These are phyloP conservation scores for Morpho achilles DNA, from an alignment of 2,888 invertebrate genomes.

Conservation along the genomic window DNA sequence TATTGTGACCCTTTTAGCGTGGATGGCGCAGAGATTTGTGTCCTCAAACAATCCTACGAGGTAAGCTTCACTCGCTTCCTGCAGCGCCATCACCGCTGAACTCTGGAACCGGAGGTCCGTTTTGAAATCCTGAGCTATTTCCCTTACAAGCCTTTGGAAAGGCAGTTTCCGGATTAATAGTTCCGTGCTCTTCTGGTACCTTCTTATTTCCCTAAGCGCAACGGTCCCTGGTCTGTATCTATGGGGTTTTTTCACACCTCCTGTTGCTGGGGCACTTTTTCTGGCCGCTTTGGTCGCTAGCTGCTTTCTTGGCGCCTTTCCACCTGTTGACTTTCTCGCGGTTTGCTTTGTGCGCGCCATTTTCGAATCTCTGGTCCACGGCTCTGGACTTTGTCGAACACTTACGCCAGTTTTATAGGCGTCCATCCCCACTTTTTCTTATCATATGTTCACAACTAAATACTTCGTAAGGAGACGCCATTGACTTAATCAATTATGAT, in stretches of 20 bases:
- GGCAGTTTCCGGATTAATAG: slow-evolving; percentile 85
- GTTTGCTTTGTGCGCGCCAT: slow-evolving; percentile 89
- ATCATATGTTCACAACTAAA: no score
- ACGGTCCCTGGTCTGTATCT: slow-evolving; percentile 84
- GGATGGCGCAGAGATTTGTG: slow-evolving; percentile 88
- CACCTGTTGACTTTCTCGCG: slow-evolving; percentile 86
- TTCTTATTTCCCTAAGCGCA: slow-evolving; percentile 83
- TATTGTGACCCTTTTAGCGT: slow-evolving; percentile 74
- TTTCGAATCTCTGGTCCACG: slow-evolving; percentile 17
- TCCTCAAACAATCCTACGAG: slow-evolving; percentile 86
- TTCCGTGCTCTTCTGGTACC: slow-evolving; percentile 87
- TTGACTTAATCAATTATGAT: no score
- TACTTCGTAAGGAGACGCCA: no score
- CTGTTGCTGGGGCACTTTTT: slow-evolving; percentile 85
- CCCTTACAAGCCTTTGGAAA: slow-evolving; percentile 85
- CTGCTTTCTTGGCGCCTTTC: slow-evolving; percentile 86
- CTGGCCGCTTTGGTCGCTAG: slow-evolving; percentile 85
- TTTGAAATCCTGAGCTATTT: slow-evolving; percentile 87
- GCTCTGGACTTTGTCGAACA: no score
- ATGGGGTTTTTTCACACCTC: slow-evolving; percentile 87
- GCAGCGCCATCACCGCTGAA: slow-evolving; percentile 84
- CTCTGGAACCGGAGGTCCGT: slow-evolving; percentile 85
- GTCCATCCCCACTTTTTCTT: no score
- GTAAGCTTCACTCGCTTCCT: slow-evolving; percentile 81
- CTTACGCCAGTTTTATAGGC: no score